Conservation (phyloP, 2,113 vertebrate species). For the Columba livia region DNA sequence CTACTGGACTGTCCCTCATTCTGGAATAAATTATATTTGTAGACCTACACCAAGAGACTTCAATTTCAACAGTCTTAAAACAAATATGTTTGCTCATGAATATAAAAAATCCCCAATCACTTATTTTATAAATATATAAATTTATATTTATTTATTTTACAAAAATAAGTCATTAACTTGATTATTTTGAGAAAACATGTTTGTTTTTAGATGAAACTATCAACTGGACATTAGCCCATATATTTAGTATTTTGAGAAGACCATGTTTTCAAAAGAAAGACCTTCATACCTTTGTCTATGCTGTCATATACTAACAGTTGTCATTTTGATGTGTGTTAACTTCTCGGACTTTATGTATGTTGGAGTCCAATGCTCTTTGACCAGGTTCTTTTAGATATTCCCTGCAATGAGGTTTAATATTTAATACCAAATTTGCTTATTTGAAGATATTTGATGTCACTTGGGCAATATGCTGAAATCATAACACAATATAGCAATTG, state of each 20-base stretch:
- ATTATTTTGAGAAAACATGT: neutral
- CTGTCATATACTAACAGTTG: neutral
- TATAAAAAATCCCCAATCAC: neutral
- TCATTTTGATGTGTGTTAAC: neutral
- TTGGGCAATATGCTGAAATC: neutral
- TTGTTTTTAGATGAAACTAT: neutral
- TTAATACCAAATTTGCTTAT: neutral
- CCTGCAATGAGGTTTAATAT: neutral
- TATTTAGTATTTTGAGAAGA: neutral
- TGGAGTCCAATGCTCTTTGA: too few relatives aligned
- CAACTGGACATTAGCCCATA: neutral
- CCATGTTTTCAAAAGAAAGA: neutral
- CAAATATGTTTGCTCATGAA: neutral
- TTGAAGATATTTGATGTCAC: neutral
- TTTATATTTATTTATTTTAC: neutral
- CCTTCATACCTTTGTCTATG: neutral
- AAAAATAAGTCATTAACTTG: neutral
- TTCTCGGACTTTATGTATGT: neutral
- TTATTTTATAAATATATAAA: neutral
- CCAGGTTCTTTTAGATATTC: too few relatives aligned
- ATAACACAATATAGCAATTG: neutral
- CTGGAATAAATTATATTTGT: neutral
- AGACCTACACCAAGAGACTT: neutral
- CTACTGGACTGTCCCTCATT: neutral
- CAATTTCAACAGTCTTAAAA: neutral